Evolutionary conservation across 2,113 vertebrate genomes (phyloP).

Genomic region (Rhinopomastus cyanomelas): DNA sequence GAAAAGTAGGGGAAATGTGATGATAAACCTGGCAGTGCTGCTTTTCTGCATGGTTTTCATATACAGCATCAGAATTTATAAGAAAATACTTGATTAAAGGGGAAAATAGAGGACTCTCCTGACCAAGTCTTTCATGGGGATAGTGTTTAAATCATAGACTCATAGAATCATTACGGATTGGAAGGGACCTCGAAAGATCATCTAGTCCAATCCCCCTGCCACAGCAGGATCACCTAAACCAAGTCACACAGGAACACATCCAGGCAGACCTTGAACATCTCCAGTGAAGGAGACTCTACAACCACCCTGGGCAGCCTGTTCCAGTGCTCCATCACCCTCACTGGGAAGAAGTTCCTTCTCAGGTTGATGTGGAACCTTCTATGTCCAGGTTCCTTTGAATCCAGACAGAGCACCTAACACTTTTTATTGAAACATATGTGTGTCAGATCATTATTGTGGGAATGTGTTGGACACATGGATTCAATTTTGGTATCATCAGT

Average conservation of each 20-base stretch:
- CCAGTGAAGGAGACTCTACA: too few species aligned
- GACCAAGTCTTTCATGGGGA: background rate
- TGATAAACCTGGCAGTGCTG: background rate
- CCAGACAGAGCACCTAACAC: background rate
- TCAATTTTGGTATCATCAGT: background rate
- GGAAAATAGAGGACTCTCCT: background rate
- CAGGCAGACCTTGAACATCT: too few species aligned
- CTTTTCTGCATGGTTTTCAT: background rate
- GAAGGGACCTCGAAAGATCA: too few species aligned
- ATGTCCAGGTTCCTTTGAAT: background rate
- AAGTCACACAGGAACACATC: too few species aligned
- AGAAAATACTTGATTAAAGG: background rate
- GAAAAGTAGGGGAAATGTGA: background rate
- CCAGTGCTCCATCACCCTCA: too few species aligned
- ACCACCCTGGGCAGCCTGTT: too few species aligned
- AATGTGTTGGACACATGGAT: background rate
- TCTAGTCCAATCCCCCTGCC: too few species aligned
- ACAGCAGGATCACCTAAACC: too few species aligned
- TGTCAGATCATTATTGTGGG: background rate
- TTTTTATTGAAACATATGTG: background rate
- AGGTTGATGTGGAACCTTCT: too few species aligned
- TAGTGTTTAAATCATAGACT: too few species aligned
- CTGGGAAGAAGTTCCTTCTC: too few species aligned
- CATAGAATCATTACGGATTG: too few species aligned
- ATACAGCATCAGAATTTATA: background rate